Evolutionary conservation across 2,797 vertebrate genomes (phyloP).

Genomic region (Alcedo quadribrachys): DNA sequence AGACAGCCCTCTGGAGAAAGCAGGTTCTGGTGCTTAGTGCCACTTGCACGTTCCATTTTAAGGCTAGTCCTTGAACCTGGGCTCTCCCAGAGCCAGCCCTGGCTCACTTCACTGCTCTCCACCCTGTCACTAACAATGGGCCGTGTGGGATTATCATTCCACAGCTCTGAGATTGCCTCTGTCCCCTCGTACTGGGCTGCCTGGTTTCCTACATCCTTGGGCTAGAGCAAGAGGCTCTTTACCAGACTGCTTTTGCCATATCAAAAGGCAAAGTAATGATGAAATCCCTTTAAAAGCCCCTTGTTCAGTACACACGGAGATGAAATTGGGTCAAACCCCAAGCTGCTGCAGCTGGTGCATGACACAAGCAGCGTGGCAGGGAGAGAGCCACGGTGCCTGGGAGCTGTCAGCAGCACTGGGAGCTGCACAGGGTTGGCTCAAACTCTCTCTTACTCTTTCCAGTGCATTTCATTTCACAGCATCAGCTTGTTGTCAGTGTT

Average conservation of each 20-base stretch:
- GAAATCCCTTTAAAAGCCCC: neutral
- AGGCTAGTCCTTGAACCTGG: neutral
- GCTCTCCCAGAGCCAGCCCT: neutral
- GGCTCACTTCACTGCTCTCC: neutral
- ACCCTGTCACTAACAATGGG: rapidly evolving
- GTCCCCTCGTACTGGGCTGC: neutral
- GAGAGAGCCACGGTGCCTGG: neutral
- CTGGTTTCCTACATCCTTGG: rapidly evolving
- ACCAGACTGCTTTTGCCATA: rapidly evolving
- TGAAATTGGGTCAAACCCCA: neutral
- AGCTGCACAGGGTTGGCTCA: rapidly evolving
- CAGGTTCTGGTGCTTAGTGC: rapidly evolving
- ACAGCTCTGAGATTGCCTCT: rapidly evolving
- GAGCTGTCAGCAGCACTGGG: neutral
- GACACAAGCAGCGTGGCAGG: neutral
- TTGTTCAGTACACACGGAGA: neutral
- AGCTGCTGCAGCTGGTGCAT: too few relatives aligned
- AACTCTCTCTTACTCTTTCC: neutral
- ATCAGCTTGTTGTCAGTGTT: rapidly evolving
- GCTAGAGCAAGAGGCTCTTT: neutral
- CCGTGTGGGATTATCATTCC: neutral
- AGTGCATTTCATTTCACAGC: neutral
- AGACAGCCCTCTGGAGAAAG: neutral
- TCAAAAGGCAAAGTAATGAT: neutral
- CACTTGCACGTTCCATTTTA: rapidly evolving